Evolutionary conservation across 2,888 invertebrate genomes (phyloP), one percentile per base, ranked within the genome.

Genomic region (Epirrhoe tristata): DNA sequence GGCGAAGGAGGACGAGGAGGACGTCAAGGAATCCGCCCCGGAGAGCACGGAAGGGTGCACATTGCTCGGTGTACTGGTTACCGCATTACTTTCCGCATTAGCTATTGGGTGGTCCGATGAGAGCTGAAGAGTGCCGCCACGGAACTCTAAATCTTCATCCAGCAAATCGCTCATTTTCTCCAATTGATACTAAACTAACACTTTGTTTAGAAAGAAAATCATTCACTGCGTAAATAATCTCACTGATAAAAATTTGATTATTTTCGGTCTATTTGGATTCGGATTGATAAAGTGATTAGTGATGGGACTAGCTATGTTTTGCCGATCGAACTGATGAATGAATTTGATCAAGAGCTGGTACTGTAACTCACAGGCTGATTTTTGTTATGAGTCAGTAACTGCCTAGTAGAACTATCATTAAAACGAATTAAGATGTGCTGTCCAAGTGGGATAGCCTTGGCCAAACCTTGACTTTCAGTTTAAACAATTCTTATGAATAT

Each of bases 91-190:
- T 56, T 82, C 85, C 50, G 80, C 75, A 69, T 66, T 77, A 8
- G 77, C 71, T 36, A 74, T 72, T 50, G 79, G 80, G 31, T 92
- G 81, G 24, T 93, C 92, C 1, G 88, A 78, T 14, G 91, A 89
- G 58, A 93, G 75, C 77, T 93, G 92, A 70, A 93, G 78, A 34
- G 94, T 94, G 53, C 94, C 94, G 46, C 94, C 94, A 58, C 93
- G 92, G 75, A 95, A 95, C 80, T 95, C 94, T 84, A 86, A 85
- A 74, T 95, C 95, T 39, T 95, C 95, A 53, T 95, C 95, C 60
- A 94, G 78, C 71, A 93, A 78, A 74, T 93, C 91, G 74, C 87
- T 83, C 93, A 93, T 93, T 56, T 52, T 46, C 14, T 50, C 17
- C 36, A 50, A 34, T 3, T 48, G 7, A 48, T 48, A 10, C 8